Evolutionary conservation across 2,797 vertebrate species (phyloP).

Genomic region (Crax fasciolata): DNA sequence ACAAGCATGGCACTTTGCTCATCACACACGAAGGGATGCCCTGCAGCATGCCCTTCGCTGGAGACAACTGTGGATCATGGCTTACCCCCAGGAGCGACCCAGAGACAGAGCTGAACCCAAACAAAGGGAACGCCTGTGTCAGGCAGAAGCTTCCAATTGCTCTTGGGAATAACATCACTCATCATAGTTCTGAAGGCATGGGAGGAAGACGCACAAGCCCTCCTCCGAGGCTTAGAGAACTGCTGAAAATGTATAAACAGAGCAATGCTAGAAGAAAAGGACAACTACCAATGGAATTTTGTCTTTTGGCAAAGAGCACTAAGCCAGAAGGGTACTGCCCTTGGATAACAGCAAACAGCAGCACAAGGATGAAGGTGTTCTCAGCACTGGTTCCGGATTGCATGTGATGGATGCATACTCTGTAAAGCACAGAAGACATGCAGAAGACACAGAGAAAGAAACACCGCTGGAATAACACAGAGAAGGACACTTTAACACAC

Average conservation of each 20-base stretch:
- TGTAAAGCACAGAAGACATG: not conserved
- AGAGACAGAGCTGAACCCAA: too few species aligned
- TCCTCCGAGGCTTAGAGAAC: too few species aligned
- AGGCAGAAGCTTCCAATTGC: too few species aligned
- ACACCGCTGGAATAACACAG: not conserved
- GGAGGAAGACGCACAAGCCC: too few species aligned
- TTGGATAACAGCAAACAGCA: not conserved
- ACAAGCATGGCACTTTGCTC: too few species aligned
- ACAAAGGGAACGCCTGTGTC: too few species aligned
- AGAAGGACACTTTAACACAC: not conserved
- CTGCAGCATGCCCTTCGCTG: too few species aligned
- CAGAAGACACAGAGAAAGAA: not conserved
- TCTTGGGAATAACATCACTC: too few species aligned
- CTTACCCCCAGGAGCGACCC: too few species aligned
- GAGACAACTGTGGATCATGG: too few species aligned
- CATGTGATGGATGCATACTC: rapidly evolving
- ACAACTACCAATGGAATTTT: not conserved
- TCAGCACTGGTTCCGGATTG: not conserved
- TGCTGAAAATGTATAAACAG: not conserved
- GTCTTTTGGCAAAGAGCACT: not conserved
- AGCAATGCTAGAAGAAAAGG: not conserved
- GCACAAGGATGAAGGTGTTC: not conserved
- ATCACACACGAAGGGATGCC: too few species aligned
- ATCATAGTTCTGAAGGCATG: too few species aligned
- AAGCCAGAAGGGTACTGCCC: not conserved